Evolutionary conservation across 2,113 vertebrate species (phyloP), one percentile per base, ranked within the genome.

Genomic region (Tachysurus fulvidraco): DNA sequence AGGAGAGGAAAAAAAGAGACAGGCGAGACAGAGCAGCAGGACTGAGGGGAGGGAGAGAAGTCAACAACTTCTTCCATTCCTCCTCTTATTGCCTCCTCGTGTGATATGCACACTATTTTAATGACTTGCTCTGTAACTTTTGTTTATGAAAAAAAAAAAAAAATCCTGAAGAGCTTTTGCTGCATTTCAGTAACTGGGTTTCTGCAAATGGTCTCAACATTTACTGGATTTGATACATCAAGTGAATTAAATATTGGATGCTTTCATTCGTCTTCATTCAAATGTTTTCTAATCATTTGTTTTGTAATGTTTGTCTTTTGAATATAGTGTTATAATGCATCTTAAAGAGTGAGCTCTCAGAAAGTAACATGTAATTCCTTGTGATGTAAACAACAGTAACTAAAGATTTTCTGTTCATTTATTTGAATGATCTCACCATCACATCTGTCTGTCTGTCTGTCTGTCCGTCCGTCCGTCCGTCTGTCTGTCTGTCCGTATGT

Each of bases 11-110:
- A 87, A 86, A 88, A 79, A 89, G 74, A 86, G 85, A 88, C 79
- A 88, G 85, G 83, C 76, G 85, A 86, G 79, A 86, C 59, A 30
- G 86, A 86, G 86, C 71, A 84, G 87, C 76, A 67, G 36, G 88
- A 81, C 79, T 76, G 71, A 41, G 62, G 76, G 77, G 60, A 79
- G 86, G 60, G 78, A 73, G 81, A 71, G 88, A 85, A 90, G 89
- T 81, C 84, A 88, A 89, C 89, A 88, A 90, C 89, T 88, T 86
- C 65, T 85, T 84, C 77, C 60, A 65, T 52, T 86, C 50, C 83
- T 67, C 86, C 86, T 84, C 74, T 88, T 85, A 88, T 90, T 86
- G 85, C 85, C 88, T 87, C 85, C 87, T 85, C 67, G 3, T 86
- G 85, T 69, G 30, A 46, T 79, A 74, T 71, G 78, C 59, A 30